These are phyloP conservation scores for Botia almorhae DNA, from an alignment of 2,797 vertebrate species.

Conservation along the genomic window DNA sequence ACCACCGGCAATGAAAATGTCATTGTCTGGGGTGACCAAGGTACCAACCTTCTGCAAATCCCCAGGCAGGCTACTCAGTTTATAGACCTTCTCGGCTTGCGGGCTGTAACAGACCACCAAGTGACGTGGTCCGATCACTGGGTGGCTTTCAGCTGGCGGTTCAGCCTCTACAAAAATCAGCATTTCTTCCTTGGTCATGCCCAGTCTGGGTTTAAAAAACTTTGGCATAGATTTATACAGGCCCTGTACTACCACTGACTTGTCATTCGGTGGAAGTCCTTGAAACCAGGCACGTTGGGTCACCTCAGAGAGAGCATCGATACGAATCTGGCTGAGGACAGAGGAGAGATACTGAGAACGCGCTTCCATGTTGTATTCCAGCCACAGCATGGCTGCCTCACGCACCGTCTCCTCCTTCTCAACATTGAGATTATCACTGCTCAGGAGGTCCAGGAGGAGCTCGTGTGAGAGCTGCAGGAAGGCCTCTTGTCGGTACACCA, in stretches of 20 bases:
- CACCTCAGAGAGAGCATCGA: slow-evolving; percentile 96
- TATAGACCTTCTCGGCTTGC: slow-evolving; percentile 98
- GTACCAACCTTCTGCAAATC: slow-evolving; percentile 94
- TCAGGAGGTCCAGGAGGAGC: slow-evolving; percentile 92
- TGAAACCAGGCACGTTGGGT: slow-evolving; percentile 99
- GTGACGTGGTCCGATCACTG: slow-evolving; percentile 71
- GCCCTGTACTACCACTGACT: slow-evolving; percentile 96
- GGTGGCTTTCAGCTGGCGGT: slow-evolving; percentile 74
- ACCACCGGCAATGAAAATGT: slow-evolving; percentile 96
- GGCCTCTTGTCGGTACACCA: slow-evolving; percentile 93
- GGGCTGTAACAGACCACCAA: slow-evolving; percentile 95
- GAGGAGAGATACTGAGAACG: slow-evolving; percentile 97
- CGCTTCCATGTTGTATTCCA: slow-evolving; percentile 95
- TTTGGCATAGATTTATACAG: slow-evolving; percentile 99
- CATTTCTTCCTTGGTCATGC: slow-evolving; percentile 99
- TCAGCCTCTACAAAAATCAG: slow-evolving; percentile 98
- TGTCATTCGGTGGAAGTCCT: slow-evolving; percentile 95
- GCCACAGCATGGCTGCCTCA: slow-evolving; percentile 98
- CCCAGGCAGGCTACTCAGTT: slow-evolving; percentile 90
- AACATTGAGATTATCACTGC: slow-evolving; percentile 98
- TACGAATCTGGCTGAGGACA: slow-evolving; percentile 89
- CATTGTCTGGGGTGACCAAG: slow-evolving; percentile 94
- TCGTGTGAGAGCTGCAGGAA: slow-evolving; percentile 97
- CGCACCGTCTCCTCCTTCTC: slow-evolving; percentile 99
- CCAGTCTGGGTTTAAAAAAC: slow-evolving; percentile 97